Percentiles rank a stretch among this genome's conserved stretches.
phyloP scores from a whole-genome alignment of 2,797 vertebrate species.

The Pelochelys cantorii region DNA sequence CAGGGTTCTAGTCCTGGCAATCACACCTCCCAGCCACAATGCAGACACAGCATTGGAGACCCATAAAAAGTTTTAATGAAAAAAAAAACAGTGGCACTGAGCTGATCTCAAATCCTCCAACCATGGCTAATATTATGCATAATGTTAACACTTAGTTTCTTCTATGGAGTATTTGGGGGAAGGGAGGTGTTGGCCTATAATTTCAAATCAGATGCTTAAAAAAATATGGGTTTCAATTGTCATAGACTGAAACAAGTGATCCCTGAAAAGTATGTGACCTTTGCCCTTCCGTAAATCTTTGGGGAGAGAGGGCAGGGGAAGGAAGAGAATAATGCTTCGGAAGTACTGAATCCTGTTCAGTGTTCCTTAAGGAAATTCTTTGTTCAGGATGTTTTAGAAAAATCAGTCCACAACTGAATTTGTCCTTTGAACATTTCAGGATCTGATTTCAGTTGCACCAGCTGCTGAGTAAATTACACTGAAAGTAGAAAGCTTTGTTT shows the following conservation, averaged over 20 bases:
- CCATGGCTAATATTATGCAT: neutral
- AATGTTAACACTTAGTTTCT: neutral
- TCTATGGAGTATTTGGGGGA: neutral
- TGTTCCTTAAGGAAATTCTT: slow-evolving; percentile 71
- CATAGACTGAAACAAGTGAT: neutral
- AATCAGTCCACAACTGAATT: slow-evolving; percentile 40
- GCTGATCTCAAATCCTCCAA: neutral
- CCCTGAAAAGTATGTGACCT: neutral
- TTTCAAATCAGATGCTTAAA: neutral
- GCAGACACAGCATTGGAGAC: neutral
- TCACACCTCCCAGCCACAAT: neutral
- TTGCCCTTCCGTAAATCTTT: neutral
- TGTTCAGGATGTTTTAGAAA: slow-evolving; percentile 66
- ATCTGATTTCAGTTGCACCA: slow-evolving; percentile 68
- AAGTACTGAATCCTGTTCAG: slow-evolving; percentile 61
- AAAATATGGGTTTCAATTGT: neutral
- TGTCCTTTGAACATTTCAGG: slow-evolving; percentile 26
- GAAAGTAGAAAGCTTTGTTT: slow-evolving; percentile 69
- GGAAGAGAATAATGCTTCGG: neutral
- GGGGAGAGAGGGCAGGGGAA: neutral
- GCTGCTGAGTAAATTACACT: slow-evolving; percentile 59
- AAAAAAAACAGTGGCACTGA: neutral
- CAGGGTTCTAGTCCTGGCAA: too few relatives aligned
- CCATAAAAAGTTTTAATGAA: neutral
- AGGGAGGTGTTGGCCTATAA: neutral